A percentile compares a stretch with the other conserved stretches of the same genome.
Conservation (phyloP, 2,888 invertebrate species). For the Watsonalla binaria region DNA sequence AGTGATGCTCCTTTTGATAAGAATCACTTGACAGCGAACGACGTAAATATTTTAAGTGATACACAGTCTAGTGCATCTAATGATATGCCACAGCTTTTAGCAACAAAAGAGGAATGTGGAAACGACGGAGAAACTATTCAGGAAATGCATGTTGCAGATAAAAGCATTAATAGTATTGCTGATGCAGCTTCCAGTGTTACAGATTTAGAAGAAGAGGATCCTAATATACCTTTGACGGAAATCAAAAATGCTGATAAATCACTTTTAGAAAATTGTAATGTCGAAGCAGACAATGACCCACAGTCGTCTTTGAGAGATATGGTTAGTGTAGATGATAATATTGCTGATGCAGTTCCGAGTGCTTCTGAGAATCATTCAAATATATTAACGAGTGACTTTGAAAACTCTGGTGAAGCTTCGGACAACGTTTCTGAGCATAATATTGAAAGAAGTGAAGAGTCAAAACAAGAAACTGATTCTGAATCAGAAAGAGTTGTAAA, state of each 20-base stretch:
- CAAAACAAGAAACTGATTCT: not conserved
- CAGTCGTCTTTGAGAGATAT: not conserved
- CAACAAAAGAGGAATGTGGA: slow-evolving; percentile 2
- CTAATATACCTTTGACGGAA: too few relatives aligned
- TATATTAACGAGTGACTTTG: not conserved
- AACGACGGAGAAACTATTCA: slow-evolving; percentile 4
- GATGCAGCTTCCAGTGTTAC: too few relatives aligned
- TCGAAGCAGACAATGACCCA: not conserved
- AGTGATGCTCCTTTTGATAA: slow-evolving; percentile 2
- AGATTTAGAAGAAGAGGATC: too few relatives aligned
- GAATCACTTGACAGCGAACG: not conserved
- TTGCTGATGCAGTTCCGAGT: slow-evolving; percentile 20
- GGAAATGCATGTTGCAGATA: not conserved
- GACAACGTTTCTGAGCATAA: slow-evolving; percentile 10
- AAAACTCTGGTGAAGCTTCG: slow-evolving; percentile 7
- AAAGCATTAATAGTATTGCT: not conserved
- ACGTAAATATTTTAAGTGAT: slow-evolving; percentile 7
- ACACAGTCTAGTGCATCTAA: slow-evolving; percentile 17
- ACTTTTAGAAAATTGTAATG: not conserved
- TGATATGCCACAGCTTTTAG: slow-evolving; percentile 4
- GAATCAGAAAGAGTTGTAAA: not conserved
- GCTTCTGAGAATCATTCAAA: slow-evolving; percentile 11
- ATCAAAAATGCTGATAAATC: too few relatives aligned
- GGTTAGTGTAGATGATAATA: slow-evolving; percentile 7
- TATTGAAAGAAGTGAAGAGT: slow-evolving; percentile 5